Percentiles rank a stretch among this genome's conserved stretches.
phyloP scores from a whole-genome alignment of 2,113 vertebrate genomes.

The Galeopterus variegatus region DNA sequence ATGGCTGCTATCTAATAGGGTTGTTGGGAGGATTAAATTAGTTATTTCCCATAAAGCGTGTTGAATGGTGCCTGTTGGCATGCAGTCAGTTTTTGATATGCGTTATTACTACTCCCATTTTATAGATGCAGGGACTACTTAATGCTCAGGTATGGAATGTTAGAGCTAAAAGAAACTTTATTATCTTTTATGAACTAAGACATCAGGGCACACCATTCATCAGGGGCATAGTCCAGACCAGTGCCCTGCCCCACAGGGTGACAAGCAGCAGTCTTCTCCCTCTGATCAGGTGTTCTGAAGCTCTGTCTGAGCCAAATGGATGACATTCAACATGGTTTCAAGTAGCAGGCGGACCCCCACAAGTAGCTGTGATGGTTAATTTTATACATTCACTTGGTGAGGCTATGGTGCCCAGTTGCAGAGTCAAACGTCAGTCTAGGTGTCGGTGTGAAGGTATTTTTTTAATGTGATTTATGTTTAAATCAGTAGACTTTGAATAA shows the following conservation, averaged over 20 bases:
- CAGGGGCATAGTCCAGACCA: background rate
- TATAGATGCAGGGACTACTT: background rate
- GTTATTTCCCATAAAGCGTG: background rate
- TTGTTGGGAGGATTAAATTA: background rate
- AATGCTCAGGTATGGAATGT: background rate
- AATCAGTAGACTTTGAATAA: constrained; percentile 39
- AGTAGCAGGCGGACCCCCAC: background rate
- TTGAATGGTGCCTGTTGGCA: background rate
- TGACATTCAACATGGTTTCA: background rate
- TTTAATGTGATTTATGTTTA: background rate
- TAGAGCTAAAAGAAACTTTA: background rate
- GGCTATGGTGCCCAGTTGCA: background rate
- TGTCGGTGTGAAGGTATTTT: background rate
- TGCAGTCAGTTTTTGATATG: background rate
- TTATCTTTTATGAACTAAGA: background rate
- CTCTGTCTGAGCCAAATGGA: background rate
- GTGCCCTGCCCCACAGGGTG: background rate
- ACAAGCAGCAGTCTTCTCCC: background rate
- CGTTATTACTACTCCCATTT: background rate
- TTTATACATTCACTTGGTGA: background rate
- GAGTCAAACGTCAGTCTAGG: background rate
- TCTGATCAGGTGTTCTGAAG: background rate
- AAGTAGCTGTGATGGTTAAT: background rate
- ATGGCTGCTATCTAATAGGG: background rate
- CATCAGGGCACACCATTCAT: background rate